Base-by-base conservation (phyloP, 2,888 invertebrate genomes). In the Plagodis pulveraria region DNA sequence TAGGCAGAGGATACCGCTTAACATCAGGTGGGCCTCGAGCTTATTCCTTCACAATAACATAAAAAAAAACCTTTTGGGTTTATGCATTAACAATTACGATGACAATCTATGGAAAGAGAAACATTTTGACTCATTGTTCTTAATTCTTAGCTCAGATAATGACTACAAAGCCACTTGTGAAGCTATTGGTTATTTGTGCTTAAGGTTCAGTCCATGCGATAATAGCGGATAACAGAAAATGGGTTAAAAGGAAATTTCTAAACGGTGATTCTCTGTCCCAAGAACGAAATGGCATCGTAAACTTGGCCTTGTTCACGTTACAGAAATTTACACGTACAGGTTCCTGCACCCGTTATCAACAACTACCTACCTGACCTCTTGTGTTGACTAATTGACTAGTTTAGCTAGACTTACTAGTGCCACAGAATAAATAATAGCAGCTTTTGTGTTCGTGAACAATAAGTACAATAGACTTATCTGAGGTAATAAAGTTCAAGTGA, bases 311-410 rank as follows among this genome's bases (percentile, higher is more conserved):
- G 72, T 72, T 68, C 66, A 64, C 68, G 73, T 71, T 71, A 70
- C 69, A 72, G 73, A 73, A 73, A 77, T 75, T 76, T 74, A 73
- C 70, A 68, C 63, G 56, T 69, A 69, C 64, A 68, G 65, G 66
- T 63, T 67, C 70, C 69, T 63, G 64, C 66, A 66, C 56, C 71
- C 72, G 71, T 69, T 70, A 66, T 64, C 56, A 56, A 58, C 66
- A 52, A 55, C 51, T 33, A 34, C 56, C 8, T 36, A 36, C 8
- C 36, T 36, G 36, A 7, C 7, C 36, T 7, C 36, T 7, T 7
- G 36, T 36, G 36, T 6, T 73, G 65, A 69, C 71, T 73, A 72
- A 80, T 73, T 69, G 73, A 66, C 65, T 69, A 59, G 58, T 54
- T 45, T 53, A n/a, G 45, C 46, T 32, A 8, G 41, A n/a, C 36